A percentile compares a stretch with the other conserved stretches of the same genome.
phyloP scores from a whole-genome alignment of 1,140 invertebrate species.

The Varroa destructor region DNA sequence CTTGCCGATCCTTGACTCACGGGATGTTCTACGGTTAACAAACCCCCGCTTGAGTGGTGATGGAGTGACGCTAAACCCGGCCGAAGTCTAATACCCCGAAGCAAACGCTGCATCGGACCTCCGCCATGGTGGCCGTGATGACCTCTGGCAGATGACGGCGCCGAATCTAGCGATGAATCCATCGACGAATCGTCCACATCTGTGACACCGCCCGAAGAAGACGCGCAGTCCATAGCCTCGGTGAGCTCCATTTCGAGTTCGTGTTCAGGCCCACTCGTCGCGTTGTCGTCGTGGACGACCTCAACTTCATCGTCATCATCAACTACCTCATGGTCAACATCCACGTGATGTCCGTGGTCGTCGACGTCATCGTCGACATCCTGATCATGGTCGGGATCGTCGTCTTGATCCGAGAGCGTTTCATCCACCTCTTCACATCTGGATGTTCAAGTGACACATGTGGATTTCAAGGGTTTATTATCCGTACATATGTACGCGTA shows the following conservation, averaged over 20 bases:
- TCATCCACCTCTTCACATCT: constrained; percentile 4
- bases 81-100: not conserved
- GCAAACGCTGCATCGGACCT: not conserved
- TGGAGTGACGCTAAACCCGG: no score
- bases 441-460: not conserved
- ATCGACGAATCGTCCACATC: constrained; percentile 32
- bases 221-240: not conserved
- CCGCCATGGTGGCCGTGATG: not conserved
- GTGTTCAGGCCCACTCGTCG: constrained; percentile 24
- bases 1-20: not conserved
- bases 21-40: not conserved
- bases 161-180: constrained; percentile 23
- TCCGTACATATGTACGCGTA: not conserved
- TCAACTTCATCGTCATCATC: constrained; percentile 31
- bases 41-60: not conserved
- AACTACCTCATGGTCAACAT: constrained; percentile 20
- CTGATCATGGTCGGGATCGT: not conserved
- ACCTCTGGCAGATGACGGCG: constrained; percentile 8
- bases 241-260: constrained; percentile 7
- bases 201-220: not conserved
- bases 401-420: constrained; percentile 25
- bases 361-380: constrained; percentile 11
- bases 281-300: constrained; percentile 31
- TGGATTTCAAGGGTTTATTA: constrained; percentile 2
- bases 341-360: not conserved